Percentiles rank a stretch among this genome's conserved stretches.
phyloP scores from a whole-genome alignment of 2,797 vertebrate species.

The Geotrypetes seraphini region DNA sequence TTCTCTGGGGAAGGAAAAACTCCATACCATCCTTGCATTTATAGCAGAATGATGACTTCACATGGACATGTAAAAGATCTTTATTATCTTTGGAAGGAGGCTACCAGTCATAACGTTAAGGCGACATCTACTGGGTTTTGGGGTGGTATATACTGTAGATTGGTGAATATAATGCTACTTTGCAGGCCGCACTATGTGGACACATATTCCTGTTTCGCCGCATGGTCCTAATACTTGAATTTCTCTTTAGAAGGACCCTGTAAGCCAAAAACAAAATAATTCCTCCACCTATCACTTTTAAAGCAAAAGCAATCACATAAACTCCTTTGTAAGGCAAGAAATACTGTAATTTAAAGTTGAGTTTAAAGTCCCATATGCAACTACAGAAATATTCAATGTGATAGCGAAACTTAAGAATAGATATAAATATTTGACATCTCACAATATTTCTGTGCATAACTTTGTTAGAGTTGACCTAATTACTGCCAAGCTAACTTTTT shows the following conservation, averaged over 20 bases:
- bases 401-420: no score
- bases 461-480: no score
- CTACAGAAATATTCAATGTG: no score
- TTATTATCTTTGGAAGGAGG: slow-evolving; percentile 65
- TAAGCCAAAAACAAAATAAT: slow-evolving; percentile 48
- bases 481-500: no score
- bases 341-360: no score
- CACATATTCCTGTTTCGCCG: slow-evolving; percentile 74
- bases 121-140: slow-evolving; percentile 51
- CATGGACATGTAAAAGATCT: slow-evolving; percentile 75
- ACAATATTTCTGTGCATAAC: no score
- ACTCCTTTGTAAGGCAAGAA: no score
- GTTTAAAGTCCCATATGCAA: no score
- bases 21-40: slow-evolving; percentile 83
- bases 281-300: no score
- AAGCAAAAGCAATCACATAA: no score
- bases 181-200: slow-evolving; percentile 61
- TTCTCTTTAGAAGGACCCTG: slow-evolving; percentile 22
- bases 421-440: no score
- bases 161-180: slow-evolving; percentile 70
- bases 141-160: slow-evolving; percentile 68
- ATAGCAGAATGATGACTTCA: slow-evolving; percentile 86
- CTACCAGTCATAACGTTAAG: slow-evolving; percentile 55
- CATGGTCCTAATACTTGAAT: slow-evolving; percentile 68
- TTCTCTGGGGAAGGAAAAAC: slow-evolving; percentile 85